Conservation (phyloP, 2,888 invertebrate species). For the Aricia artaxerxes region DNA sequence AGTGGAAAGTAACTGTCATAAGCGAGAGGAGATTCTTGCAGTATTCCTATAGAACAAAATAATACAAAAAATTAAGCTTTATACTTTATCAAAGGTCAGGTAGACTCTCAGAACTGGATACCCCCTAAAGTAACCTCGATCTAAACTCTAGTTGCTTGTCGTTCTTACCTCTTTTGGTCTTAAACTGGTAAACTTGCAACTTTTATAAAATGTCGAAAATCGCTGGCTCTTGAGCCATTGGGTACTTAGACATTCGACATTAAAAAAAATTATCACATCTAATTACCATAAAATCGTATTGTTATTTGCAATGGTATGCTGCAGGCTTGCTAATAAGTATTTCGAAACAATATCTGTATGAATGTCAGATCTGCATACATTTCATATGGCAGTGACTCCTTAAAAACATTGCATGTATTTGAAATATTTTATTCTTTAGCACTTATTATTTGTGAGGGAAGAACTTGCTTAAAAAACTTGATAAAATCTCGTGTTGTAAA, state of each 20-base stretch:
- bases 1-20: no score
- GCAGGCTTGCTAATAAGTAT: neutral
- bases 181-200: no score
- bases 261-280: neutral
- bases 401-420: neutral
- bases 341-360: neutral
- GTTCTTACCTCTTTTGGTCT: no score
- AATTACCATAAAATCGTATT: conserved; percentile 5
- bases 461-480: neutral
- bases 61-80: no score
- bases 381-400: neutral
- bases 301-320: neutral
- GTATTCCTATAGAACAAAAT: no score
- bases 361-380: neutral
- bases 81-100: no score
- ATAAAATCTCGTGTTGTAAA: conserved; percentile 9
- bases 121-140: no score
- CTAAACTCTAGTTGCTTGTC: no score
- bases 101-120: no score
- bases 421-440: neutral
- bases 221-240: neutral
- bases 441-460: neutral
- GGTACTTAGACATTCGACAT: neutral
- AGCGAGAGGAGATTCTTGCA: no score
- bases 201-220: neutral